Percentiles rank a stretch among this genome's conserved stretches.
Evolutionary conservation across 2,113 vertebrate genomes (phyloP).

Genomic region (Malaclemys terrapin): DNA sequence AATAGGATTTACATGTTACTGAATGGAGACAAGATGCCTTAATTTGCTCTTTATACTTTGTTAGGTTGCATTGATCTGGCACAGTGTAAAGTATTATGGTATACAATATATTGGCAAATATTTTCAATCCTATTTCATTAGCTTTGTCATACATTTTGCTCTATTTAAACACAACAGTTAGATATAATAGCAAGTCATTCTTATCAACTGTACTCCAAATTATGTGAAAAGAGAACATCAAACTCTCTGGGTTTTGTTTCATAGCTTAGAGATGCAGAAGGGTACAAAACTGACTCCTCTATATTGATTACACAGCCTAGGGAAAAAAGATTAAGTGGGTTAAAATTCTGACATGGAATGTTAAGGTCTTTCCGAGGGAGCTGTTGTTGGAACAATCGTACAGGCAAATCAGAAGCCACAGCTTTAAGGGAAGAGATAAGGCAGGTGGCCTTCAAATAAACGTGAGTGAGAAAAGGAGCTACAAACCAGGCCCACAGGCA

Average conservation of each 20-base stretch:
- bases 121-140: background rate
- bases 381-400: slow-evolving; percentile 26
- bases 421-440: background rate
- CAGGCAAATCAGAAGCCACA: slow-evolving; percentile 52
- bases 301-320: slow-evolving; percentile 54
- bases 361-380: slow-evolving; percentile 38
- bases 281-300: slow-evolving; percentile 26
- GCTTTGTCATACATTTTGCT: background rate
- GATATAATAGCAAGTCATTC: background rate
- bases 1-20: slow-evolving; percentile 44
- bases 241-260: slow-evolving; percentile 32
- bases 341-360: slow-evolving; percentile 63
- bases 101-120: background rate
- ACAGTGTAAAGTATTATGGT: background rate
- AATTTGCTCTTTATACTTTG: slow-evolving; percentile 16
- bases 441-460: background rate
- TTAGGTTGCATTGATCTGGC: background rate
- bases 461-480: background rate
- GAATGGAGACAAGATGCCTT: background rate
- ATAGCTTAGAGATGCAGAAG: slow-evolving; percentile 21
- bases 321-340: slow-evolving; percentile 48
- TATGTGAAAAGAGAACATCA: background rate
- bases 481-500: background rate
- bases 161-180: background rate
- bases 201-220: background rate